phyloP scores from a whole-genome alignment of 2,888 invertebrate species.

The Notocelia uddmanniana region DNA sequence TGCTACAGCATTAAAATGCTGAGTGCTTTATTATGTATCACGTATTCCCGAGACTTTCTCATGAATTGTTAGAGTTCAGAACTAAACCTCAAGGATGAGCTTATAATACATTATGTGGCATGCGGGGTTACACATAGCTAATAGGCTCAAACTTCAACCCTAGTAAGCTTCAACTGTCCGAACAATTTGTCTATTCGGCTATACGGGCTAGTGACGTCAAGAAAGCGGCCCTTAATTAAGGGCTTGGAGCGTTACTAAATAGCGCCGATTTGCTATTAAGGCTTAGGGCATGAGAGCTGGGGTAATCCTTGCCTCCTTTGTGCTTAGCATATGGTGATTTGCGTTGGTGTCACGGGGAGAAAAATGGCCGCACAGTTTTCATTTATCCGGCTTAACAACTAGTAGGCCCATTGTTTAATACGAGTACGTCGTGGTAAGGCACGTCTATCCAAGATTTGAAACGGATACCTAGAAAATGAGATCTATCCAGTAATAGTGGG shows the following conservation, averaged over 20 bases:
- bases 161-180: conserved; percentile 68
- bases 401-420: too few species aligned
- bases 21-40: conserved; percentile 31
- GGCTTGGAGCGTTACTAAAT: conserved; percentile 69
- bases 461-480: too few species aligned
- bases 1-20: not conserved
- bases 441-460: too few species aligned
- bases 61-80: conserved; percentile 8
- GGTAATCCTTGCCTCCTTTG: conserved; percentile 57
- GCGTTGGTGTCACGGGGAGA: not conserved
- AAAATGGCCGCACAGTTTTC: not conserved
- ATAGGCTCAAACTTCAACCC: conserved; percentile 57
- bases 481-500: too few species aligned
- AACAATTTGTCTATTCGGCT: conserved; percentile 66
- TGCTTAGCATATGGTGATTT: conserved; percentile 31
- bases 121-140: conserved; percentile 1
- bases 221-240: conserved; percentile 79
- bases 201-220: conserved; percentile 68
- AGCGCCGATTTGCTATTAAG: conserved; percentile 74
- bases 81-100: not conserved
- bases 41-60: not conserved
- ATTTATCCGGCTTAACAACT: not conserved
- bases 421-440: too few species aligned
- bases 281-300: conserved; percentile 62
- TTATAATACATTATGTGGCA: not conserved